Percentiles rank a stretch among this genome's conserved stretches.
Evolutionary conservation across 1,140 invertebrate genomes (phyloP).

Genomic region (Zaprionus tsacasi): DNA sequence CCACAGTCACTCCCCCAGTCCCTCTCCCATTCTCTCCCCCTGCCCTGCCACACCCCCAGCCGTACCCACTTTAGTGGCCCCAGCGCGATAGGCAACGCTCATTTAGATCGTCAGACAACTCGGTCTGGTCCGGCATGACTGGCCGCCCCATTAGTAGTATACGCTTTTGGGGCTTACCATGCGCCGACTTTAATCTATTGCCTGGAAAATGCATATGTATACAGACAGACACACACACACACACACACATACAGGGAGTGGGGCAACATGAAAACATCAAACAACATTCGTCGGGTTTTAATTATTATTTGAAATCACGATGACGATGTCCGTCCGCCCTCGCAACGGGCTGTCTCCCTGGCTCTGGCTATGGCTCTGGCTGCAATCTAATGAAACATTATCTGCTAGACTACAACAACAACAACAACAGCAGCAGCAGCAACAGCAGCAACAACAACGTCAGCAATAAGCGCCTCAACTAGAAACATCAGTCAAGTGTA

Average conservation of each 20-base stretch:
- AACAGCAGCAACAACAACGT: constrained; percentile 4
- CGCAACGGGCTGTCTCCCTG: neutral
- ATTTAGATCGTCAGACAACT: constrained; percentile 41
- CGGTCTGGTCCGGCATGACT: constrained; percentile 27
- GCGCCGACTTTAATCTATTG: constrained; percentile 54
- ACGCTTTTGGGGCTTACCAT: constrained; percentile 46
- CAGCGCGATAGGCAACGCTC: constrained; percentile 27
- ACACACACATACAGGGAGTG: neutral
- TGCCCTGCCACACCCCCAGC: neutral
- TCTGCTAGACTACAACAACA: constrained; percentile 37
- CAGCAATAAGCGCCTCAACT: constrained; percentile 20
- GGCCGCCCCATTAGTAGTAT: constrained; percentile 46
- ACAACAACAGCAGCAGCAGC: constrained; percentile 22
- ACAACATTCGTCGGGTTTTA: constrained; percentile 61
- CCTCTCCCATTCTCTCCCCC: no score
- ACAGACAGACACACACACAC: constrained; percentile 15
- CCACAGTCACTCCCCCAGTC: neutral
- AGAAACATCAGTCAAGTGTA: constrained; percentile 34
- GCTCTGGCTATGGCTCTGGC: neutral
- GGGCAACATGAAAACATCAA: constrained; percentile 57
- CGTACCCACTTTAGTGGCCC: neutral
- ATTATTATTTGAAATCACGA: constrained; percentile 64
- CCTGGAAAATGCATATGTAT: constrained; percentile 33
- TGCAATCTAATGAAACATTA: constrained; percentile 57
- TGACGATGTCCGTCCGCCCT: constrained; percentile 29